These are phyloP conservation scores for Pelodytes ibericus DNA, from an alignment of 2,797 vertebrate genomes.

Conservation along the genomic window DNA sequence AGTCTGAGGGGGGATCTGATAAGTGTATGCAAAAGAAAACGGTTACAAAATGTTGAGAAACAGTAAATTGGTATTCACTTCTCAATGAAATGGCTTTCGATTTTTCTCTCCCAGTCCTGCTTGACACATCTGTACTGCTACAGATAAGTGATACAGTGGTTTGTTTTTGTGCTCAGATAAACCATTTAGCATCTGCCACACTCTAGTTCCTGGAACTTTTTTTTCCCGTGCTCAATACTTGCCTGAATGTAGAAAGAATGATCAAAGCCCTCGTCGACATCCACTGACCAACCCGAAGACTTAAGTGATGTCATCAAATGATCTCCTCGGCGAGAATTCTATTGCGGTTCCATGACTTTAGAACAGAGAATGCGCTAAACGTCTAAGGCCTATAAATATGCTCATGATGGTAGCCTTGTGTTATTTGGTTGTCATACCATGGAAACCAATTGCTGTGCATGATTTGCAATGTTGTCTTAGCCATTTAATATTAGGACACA, in stretches of 20 bases:
- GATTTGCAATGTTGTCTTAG: no score
- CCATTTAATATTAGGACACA: no score
- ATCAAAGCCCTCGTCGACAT: background rate
- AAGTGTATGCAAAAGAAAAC: constrained; percentile 40
- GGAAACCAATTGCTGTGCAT: background rate
- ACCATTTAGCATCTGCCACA: constrained; percentile 15
- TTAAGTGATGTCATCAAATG: background rate
- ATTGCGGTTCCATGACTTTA: background rate
- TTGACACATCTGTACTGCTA: constrained; percentile 23
- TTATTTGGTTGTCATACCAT: background rate
- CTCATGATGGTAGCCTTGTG: background rate
- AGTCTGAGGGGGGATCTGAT: constrained; percentile 47
- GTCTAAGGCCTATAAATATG: no score
- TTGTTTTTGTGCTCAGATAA: constrained; percentile 34
- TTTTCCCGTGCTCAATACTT: background rate
- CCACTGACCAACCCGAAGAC: background rate
- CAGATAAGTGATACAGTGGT: constrained; percentile 13
- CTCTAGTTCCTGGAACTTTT: background rate
- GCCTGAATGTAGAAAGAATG: background rate
- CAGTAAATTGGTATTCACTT: constrained; percentile 40
- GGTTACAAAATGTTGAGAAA: constrained; percentile 44
- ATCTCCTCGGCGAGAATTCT: background rate
- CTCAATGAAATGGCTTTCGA: constrained; percentile 31
- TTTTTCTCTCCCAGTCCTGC: constrained; percentile 20
- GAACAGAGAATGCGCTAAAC: background rate